Evolutionary conservation across 92 coral and sea anemone genomes (phyloP).

Genomic region (Meandrina meandrites): DNA sequence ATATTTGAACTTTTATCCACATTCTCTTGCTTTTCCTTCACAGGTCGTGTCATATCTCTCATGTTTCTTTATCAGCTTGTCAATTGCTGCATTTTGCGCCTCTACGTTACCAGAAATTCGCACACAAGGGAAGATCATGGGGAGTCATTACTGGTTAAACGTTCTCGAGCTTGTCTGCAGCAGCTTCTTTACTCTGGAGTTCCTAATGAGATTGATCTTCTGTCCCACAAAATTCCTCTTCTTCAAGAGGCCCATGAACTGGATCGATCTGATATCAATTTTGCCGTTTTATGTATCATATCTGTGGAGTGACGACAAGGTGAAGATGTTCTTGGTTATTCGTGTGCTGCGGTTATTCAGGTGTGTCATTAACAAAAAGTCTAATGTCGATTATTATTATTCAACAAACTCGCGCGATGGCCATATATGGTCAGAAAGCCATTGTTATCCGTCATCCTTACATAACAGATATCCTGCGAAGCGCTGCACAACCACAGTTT

Average conservation of each 20-base stretch:
- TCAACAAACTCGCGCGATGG: too few species aligned
- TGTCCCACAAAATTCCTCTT: slow-evolving; percentile 81
- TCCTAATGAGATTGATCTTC: slow-evolving; percentile 68
- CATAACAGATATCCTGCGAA: too few species aligned
- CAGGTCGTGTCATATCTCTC: slow-evolving; percentile 90
- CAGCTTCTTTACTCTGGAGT: slow-evolving; percentile 85
- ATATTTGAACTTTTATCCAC: background rate
- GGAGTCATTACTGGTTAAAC: slow-evolving; percentile 43
- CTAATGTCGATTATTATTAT: too few species aligned
- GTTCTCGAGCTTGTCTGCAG: slow-evolving; percentile 82
- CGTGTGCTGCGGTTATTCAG: slow-evolving; percentile 87
- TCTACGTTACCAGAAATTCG: slow-evolving; percentile 85
- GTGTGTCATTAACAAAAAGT: background rate
- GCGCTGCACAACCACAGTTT: too few species aligned
- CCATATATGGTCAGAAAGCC: too few species aligned
- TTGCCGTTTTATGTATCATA: slow-evolving; percentile 76
- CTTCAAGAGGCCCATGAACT: slow-evolving; percentile 82
- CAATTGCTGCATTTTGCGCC: slow-evolving; percentile 89
- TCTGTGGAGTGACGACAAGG: slow-evolving; percentile 38
- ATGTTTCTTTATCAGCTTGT: slow-evolving; percentile 88
- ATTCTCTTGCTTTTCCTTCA: slow-evolving; percentile 5
- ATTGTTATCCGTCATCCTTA: too few species aligned
- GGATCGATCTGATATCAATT: slow-evolving; percentile 94
- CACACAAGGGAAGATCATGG: slow-evolving; percentile 49
- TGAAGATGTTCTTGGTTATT: slow-evolving; percentile 76